A percentile compares a stretch with the other conserved stretches of the same genome.
phyloP scores from a whole-genome alignment of 2,888 invertebrate genomes.

The Sepioteuthis lessoniana region DNA sequence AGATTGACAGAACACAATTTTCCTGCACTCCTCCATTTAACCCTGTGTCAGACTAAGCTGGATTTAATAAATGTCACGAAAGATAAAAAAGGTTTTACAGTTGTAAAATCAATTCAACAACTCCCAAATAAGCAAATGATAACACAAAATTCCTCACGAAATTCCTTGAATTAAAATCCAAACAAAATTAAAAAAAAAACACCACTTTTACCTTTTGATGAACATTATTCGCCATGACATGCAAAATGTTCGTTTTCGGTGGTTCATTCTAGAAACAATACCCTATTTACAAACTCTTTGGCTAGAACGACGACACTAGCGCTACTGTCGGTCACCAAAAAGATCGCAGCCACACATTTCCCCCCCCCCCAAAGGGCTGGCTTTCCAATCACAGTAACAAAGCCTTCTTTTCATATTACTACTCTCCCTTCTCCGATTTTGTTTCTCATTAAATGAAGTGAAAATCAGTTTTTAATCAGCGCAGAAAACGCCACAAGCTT shows the following conservation, averaged over 20 bases:
- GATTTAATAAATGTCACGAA: too few relatives aligned
- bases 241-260: neutral
- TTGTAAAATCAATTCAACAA: neutral
- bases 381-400: neutral
- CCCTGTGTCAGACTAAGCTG: too few relatives aligned
- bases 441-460: conserved; percentile 11
- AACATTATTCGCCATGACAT: neutral
- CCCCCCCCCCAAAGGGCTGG: neutral
- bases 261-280: neutral
- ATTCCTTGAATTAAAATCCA: neutral
- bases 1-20: too few relatives aligned
- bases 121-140: neutral
- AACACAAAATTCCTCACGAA: neutral
- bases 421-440: neutral
- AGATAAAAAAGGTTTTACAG: neutral
- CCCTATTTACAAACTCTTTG: neutral
- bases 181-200: neutral
- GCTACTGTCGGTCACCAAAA: neutral
- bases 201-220: neutral
- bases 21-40: too few relatives aligned
- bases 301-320: neutral
- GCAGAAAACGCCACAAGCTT: neutral
- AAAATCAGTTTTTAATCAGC: neutral
- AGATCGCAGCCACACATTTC: neutral
- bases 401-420: neutral